These are phyloP conservation scores for Sarcophaga bullata DNA, from an alignment of 1,140 invertebrate species.

Conservation along the genomic window DNA sequence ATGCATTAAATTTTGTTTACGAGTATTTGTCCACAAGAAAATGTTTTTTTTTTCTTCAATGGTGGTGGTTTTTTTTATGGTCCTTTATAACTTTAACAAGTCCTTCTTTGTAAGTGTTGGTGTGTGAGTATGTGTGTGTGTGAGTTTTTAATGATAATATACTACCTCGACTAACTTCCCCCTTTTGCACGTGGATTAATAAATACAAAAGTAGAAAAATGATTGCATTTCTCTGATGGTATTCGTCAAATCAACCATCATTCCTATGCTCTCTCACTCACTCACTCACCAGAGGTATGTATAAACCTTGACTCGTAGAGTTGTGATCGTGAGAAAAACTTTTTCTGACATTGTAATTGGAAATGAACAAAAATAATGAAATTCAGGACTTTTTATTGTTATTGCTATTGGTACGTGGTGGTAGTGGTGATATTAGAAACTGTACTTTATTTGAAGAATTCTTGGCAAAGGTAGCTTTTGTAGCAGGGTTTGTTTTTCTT, in stretches of 20 bases:
- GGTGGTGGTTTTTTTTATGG: slow-evolving; percentile 28
- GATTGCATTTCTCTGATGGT: slow-evolving; percentile 27
- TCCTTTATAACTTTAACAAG: slow-evolving; percentile 51
- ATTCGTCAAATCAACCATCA: slow-evolving; percentile 45
- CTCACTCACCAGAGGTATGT: too few relatives aligned
- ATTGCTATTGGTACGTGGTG: slow-evolving; percentile 42
- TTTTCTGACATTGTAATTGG: slow-evolving; percentile 59
- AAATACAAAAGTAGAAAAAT: slow-evolving; percentile 21
- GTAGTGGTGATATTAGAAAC: slow-evolving; percentile 14
- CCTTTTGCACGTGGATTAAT: slow-evolving; percentile 63
- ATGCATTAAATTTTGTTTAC: not conserved
- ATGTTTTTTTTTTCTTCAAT: slow-evolving; percentile 3
- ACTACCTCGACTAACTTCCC: slow-evolving; percentile 50
- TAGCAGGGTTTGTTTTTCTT: not conserved
- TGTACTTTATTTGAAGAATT: slow-evolving; percentile 23
- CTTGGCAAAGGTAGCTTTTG: too few relatives aligned
- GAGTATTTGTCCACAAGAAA: not conserved
- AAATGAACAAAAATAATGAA: not conserved
- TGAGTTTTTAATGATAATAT: not conserved
- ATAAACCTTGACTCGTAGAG: not conserved
- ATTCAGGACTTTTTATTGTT: slow-evolving; percentile 5
- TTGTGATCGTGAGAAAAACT: slow-evolving; percentile 64
- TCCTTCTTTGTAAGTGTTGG: not conserved
- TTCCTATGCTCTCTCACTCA: not conserved
- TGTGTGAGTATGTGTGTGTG: not conserved